Conservation (phyloP, 2,113 vertebrate genomes). For the Daboia siamensis region DNA sequence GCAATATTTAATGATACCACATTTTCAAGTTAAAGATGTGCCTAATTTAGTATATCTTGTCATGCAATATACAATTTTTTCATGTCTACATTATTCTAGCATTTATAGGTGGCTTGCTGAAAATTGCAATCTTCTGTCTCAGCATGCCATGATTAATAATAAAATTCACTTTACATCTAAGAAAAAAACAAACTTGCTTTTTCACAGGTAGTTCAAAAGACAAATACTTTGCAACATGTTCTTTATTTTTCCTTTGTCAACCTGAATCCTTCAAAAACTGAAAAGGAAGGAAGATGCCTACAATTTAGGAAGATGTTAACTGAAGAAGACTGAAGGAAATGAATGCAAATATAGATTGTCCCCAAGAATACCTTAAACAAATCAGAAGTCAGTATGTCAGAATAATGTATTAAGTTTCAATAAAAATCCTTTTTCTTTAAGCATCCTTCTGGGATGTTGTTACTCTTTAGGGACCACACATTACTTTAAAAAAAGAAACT, state of each 20-base stretch:
- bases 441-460: background rate
- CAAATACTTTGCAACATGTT: background rate
- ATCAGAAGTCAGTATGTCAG: background rate
- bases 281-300: background rate
- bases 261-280: background rate
- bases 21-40: background rate
- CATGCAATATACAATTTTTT: background rate
- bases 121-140: background rate
- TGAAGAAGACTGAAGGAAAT: background rate
- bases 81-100: background rate
- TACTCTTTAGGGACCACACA: background rate
- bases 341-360: background rate
- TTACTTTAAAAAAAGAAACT: background rate
- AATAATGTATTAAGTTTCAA: background rate
- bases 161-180: background rate
- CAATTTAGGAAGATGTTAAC: background rate
- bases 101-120: background rate
- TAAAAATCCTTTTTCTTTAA: background rate
- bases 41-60: background rate
- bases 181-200: background rate
- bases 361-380: background rate
- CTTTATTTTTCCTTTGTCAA: background rate
- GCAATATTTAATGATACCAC: background rate
- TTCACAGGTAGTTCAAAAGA: background rate
- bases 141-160: background rate